Evolutionary conservation across 2,113 vertebrate species (phyloP).

Genomic region (Tupaia chinensis): DNA sequence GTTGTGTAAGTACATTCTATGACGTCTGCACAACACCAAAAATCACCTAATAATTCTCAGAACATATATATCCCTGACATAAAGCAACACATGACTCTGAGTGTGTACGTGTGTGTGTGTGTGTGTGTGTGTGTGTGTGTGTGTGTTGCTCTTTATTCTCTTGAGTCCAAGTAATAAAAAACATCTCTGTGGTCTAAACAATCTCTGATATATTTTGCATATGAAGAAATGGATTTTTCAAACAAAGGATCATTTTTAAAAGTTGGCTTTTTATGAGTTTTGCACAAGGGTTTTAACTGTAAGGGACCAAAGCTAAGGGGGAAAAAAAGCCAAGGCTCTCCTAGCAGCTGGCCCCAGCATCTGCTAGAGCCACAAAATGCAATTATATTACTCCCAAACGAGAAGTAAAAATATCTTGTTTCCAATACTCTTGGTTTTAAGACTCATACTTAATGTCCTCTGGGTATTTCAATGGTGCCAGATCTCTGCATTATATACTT

Average conservation of each 20-base stretch:
- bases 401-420: conserved; percentile 96
- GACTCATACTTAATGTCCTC: conserved; percentile 91
- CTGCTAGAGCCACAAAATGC: conserved; percentile 92
- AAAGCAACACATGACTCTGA: no score
- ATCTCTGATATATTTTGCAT: background rate
- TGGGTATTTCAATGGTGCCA: conserved; percentile 87
- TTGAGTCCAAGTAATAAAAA: conserved; percentile 58
- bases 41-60: no score
- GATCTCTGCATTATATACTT: conserved; percentile 86
- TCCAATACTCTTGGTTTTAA: conserved; percentile 94
- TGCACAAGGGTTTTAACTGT: conserved; percentile 81
- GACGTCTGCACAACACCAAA: no score
- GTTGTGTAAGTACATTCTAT: no score
- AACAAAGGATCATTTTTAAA: conserved; percentile 61
- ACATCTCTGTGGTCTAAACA: conserved; percentile 43
- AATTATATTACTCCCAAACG: conserved; percentile 93
- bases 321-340: conserved; percentile 85
- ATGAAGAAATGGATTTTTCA: conserved; percentile 50
- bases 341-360: conserved; percentile 97
- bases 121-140: background rate
- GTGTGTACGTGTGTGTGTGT: no score
- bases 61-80: no score
- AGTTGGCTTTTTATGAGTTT: conserved; percentile 71
- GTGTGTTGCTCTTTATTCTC: conserved; percentile 7
- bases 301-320: conserved; percentile 80